Conservation (phyloP, 2,888 invertebrate genomes). For the Cerceris rybyensis region DNA sequence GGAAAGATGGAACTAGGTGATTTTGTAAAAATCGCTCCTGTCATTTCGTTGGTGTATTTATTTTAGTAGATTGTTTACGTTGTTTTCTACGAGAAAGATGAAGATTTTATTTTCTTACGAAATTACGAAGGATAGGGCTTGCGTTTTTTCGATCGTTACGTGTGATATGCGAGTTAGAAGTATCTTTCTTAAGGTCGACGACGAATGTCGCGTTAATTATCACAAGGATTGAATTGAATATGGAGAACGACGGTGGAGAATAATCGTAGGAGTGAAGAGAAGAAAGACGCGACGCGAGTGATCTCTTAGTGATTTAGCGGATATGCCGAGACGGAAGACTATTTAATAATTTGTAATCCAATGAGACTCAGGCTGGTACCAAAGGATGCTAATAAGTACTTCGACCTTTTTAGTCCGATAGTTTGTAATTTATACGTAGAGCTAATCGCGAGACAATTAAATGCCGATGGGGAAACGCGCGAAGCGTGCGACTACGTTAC, state of each 20-base stretch:
- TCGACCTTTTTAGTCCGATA: slow-evolving; percentile 62
- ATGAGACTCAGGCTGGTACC: slow-evolving; percentile 75
- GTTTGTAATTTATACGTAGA: slow-evolving; percentile 65
- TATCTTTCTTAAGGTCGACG: slow-evolving; percentile 12
- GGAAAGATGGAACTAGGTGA: not conserved
- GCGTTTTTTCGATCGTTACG: slow-evolving; percentile 31
- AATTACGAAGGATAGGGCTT: not conserved
- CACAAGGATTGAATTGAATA: not conserved
- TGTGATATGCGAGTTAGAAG: slow-evolving; percentile 36
- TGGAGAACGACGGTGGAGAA: slow-evolving; percentile 16
- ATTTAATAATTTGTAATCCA: slow-evolving; percentile 70
- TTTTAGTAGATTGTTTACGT: slow-evolving; percentile 30
- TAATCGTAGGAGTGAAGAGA: slow-evolving; percentile 3
- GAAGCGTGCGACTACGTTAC: slow-evolving; percentile 58
- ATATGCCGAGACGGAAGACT: slow-evolving; percentile 57
- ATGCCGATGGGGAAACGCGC: slow-evolving; percentile 28
- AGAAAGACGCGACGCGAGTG: slow-evolving; percentile 49
- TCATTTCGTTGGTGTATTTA: slow-evolving; percentile 30
- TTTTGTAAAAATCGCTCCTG: slow-evolving; percentile 19
- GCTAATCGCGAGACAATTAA: slow-evolving; percentile 42
- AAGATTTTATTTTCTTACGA: slow-evolving; percentile 44
- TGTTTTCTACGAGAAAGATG: not conserved
- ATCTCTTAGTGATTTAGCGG: slow-evolving; percentile 67
- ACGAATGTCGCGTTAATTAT: not conserved
- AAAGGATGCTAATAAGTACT: slow-evolving; percentile 68